Evolutionary conservation across 2,888 invertebrate species (phyloP).

Genomic region (Achlya flavicornis): DNA sequence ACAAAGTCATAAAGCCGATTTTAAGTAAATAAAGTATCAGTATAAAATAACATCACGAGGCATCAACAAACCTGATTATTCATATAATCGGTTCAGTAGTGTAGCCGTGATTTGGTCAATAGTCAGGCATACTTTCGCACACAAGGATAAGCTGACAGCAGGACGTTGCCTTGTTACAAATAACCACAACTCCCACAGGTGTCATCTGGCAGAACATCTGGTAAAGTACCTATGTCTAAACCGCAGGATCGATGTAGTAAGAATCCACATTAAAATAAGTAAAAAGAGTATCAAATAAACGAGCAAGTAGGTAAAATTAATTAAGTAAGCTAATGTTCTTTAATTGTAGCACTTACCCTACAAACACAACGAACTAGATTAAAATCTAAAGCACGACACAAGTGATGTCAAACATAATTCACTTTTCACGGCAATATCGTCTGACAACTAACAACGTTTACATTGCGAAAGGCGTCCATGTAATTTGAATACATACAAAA

Average conservation of each 20-base stretch:
- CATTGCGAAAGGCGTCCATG: slow-evolving; percentile 29
- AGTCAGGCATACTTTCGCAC: not conserved
- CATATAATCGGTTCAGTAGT: no score
- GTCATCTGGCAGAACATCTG: not conserved
- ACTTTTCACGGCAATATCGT: slow-evolving; percentile 29
- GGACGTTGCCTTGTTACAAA: not conserved
- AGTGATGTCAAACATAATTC: not conserved
- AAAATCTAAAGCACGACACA: not conserved
- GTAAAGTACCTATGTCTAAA: not conserved
- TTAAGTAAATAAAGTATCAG: no score
- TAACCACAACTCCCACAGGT: not conserved
- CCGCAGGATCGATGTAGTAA: not conserved
- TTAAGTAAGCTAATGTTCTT: slow-evolving; percentile 11
- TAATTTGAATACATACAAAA: slow-evolving; percentile 45
- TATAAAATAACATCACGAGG: no score
- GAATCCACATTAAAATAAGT: not conserved
- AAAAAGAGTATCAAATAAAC: not conserved
- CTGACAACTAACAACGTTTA: slow-evolving; percentile 16
- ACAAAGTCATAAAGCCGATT: no score
- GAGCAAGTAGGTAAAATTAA: not conserved
- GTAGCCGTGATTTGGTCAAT: not conserved
- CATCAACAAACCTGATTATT: no score
- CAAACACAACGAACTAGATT: not conserved
- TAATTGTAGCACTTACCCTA: slow-evolving; percentile 12
- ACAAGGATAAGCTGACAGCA: not conserved